Conservation (phyloP, 2,113 vertebrate species). For the Ariopsis seemanni region DNA sequence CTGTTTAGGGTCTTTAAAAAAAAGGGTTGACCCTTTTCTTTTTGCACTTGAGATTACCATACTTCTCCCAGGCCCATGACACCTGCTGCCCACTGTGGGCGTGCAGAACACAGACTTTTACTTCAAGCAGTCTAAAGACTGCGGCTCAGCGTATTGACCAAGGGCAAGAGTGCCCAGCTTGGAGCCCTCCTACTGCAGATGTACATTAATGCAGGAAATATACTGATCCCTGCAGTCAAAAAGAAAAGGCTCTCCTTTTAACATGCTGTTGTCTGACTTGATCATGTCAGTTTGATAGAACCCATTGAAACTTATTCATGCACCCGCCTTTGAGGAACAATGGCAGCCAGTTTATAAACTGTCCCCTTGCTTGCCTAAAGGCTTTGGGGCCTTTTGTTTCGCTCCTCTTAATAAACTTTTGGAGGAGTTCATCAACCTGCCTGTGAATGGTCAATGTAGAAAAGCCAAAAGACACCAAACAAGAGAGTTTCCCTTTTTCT, state of each 20-base stretch:
- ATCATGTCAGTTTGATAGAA: constrained; percentile 93
- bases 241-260: constrained; percentile 79
- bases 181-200: constrained; percentile 82
- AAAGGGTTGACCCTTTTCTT: constrained; percentile 53
- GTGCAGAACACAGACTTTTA: constrained; percentile 54
- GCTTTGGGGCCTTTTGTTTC: constrained; percentile 85
- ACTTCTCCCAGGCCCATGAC: constrained; percentile 52
- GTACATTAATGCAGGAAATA: constrained; percentile 88
- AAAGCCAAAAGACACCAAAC: constrained; percentile 80
- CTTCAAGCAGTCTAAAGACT: constrained; percentile 57
- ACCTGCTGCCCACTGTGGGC: constrained; percentile 58
- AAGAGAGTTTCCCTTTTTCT: constrained; percentile 72
- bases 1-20: constrained; percentile 46
- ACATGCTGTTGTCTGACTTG: constrained; percentile 92
- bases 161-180: constrained; percentile 61
- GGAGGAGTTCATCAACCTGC: constrained; percentile 96
- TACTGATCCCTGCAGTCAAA: constrained; percentile 74
- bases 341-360: constrained; percentile 89
- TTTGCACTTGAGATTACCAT: constrained; percentile 49
- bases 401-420: constrained; percentile 95
- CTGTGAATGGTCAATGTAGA: constrained; percentile 82
- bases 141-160: constrained; percentile 49
- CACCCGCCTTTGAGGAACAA: constrained; percentile 87
- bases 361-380: constrained; percentile 84
- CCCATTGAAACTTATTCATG: constrained; percentile 96